These are phyloP conservation scores for Sterrhoptilus dennistouni DNA, from an alignment of 2,113 vertebrate genomes.

Conservation along the genomic window DNA sequence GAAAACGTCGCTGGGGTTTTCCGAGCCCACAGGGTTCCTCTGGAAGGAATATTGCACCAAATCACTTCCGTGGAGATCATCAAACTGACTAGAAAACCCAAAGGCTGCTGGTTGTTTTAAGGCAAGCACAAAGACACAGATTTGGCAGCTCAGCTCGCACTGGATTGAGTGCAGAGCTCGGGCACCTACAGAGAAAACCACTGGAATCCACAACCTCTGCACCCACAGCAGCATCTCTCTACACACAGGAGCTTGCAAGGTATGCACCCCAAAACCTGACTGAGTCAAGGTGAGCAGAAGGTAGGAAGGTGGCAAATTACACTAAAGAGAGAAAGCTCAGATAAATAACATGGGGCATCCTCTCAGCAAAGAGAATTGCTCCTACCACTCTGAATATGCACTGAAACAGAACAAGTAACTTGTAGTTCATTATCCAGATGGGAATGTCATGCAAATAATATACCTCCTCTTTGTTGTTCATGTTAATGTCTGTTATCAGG, in stretches of 20 bases:
- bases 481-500: conserved; percentile 28
- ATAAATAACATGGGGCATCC: background rate
- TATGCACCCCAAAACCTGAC: background rate
- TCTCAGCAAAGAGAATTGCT: background rate
- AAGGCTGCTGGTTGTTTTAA: background rate
- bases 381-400: background rate
- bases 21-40: conserved; percentile 90
- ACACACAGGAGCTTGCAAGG: background rate
- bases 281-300: background rate
- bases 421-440: conserved; percentile 4
- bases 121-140: background rate
- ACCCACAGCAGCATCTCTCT: background rate
- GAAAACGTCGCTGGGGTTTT: conserved; percentile 94
- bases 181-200: background rate
- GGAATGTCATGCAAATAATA: background rate
- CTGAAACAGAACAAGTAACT: background rate
- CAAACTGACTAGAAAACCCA: background rate
- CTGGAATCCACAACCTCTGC: background rate
- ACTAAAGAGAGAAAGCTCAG: background rate
- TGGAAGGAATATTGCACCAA: conserved; percentile 47
- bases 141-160: background rate
- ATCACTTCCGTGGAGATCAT: rapidly evolving
- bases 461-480: background rate
- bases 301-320: background rate
- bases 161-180: background rate